Conservation (phyloP, 2,797 vertebrate species). For the Leptoclinus maculatus region DNA sequence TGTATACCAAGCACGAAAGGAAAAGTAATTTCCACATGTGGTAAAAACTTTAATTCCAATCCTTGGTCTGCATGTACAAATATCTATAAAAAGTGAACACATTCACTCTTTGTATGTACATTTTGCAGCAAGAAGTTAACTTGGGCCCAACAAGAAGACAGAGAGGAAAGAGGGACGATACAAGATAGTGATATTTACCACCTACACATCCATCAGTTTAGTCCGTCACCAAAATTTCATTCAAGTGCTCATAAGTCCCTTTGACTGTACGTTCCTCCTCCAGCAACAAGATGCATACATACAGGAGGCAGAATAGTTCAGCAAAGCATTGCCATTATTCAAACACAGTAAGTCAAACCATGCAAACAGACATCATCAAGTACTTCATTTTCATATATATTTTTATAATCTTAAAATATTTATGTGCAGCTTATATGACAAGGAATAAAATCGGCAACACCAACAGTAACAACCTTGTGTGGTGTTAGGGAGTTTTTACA, state of each 20-base stretch:
- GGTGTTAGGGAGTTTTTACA: conserved; percentile 25
- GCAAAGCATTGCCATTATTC: conserved; percentile 59
- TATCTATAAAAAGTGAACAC: conserved; percentile 80
- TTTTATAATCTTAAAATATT: conserved; percentile 58
- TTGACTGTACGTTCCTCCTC: conserved; percentile 55
- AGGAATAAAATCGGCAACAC: conserved; percentile 53
- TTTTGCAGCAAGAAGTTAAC: conserved; percentile 66
- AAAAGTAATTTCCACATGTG: conserved; percentile 48
- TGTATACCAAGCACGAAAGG: not conserved
- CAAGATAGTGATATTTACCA: conserved; percentile 55
- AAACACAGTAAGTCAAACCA: conserved; percentile 74
- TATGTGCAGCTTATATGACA: conserved; percentile 58
- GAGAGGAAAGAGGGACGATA: conserved; percentile 47
- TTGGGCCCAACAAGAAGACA: conserved; percentile 41
- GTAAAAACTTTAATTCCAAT: conserved; percentile 80
- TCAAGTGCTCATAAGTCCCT: conserved; percentile 55
- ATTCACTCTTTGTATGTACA: conserved; percentile 80
- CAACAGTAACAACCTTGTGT: conserved; percentile 39
- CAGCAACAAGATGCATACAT: conserved; percentile 53
- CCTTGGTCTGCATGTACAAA: conserved; percentile 81
- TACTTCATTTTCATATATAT: conserved; percentile 64
- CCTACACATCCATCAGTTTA: conserved; percentile 44
- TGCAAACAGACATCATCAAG: conserved; percentile 70
- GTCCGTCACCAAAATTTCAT: conserved; percentile 38
- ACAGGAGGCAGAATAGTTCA: conserved; percentile 48